These are phyloP conservation scores for Zophobas morio DNA, from an alignment of 1,140 invertebrate genomes.

Conservation along the genomic window DNA sequence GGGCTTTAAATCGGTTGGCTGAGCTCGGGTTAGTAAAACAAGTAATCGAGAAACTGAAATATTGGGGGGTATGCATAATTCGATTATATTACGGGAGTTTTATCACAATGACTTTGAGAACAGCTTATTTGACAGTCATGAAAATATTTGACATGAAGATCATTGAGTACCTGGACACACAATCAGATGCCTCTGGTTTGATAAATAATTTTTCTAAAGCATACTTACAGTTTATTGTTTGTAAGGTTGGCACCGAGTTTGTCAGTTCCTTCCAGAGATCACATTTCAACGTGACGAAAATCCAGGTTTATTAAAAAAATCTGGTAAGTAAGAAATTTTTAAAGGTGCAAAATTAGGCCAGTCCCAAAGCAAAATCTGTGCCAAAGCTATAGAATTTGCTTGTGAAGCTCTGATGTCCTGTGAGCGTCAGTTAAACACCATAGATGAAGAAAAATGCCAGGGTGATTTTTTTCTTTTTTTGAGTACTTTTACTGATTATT, in stretches of 20 bases:
- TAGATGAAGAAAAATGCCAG: constrained; percentile 73
- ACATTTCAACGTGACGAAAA: background rate
- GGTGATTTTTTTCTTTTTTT: constrained; percentile 24
- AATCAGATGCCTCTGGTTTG: constrained; percentile 68
- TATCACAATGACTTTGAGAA: constrained; percentile 75
- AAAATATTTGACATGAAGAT: constrained; percentile 67
- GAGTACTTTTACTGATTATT: constrained; percentile 17
- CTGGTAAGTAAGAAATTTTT: background rate
- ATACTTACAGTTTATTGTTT: background rate
- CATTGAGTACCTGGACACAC: constrained; percentile 68
- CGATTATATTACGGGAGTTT: constrained; percentile 74
- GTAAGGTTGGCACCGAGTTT: constrained; percentile 14
- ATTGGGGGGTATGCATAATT: constrained; percentile 67
- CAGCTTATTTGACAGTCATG: constrained; percentile 76
- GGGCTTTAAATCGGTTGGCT: background rate
- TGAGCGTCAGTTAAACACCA: constrained; percentile 72
- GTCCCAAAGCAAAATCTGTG: constrained; percentile 61
- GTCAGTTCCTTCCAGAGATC: background rate
- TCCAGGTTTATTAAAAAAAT: background rate
- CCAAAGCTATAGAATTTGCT: constrained; percentile 67
- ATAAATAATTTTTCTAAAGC: background rate
- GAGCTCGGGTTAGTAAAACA: constrained; percentile 75
- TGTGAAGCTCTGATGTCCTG: constrained; percentile 72
- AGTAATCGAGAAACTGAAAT: constrained; percentile 68
- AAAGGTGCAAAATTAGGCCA: constrained; percentile 64